Conservation (phyloP, 1,140 invertebrate species). For the Leptinotarsa undecemlineata region DNA sequence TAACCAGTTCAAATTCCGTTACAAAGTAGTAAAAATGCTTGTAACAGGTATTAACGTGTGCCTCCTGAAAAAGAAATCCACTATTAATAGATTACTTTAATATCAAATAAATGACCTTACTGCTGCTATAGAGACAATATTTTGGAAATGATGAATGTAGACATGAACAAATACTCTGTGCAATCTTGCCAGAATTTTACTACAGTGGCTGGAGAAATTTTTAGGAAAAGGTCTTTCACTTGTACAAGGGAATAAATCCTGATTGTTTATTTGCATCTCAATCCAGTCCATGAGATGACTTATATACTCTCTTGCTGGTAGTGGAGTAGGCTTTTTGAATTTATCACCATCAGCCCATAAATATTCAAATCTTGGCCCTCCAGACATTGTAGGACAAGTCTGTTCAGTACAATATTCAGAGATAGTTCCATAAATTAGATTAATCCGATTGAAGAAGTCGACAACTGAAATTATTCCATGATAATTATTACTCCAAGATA, state of each 20-base stretch:
- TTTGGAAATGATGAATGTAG: slow-evolving; percentile 96
- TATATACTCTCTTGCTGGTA: slow-evolving; percentile 89
- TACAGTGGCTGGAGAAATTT: slow-evolving; percentile 77
- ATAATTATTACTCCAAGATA: slow-evolving; percentile 8
- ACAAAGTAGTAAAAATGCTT: slow-evolving; percentile 98
- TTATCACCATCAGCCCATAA: slow-evolving; percentile 87
- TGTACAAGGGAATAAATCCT: slow-evolving; percentile 61
- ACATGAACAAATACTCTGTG: slow-evolving; percentile 95
- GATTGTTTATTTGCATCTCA: slow-evolving; percentile 90
- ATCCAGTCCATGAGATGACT: slow-evolving; percentile 92
- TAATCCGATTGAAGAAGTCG: slow-evolving; percentile 95
- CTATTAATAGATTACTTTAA: slow-evolving; percentile 6
- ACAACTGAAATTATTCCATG: slow-evolving; percentile 69
- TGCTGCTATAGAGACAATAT: slow-evolving; percentile 84
- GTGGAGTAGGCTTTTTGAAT: slow-evolving; percentile 83
- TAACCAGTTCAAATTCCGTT: slow-evolving; percentile 84
- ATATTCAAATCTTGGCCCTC: slow-evolving; percentile 88
- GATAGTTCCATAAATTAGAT: slow-evolving; percentile 90
- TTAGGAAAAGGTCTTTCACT: slow-evolving; percentile 88
- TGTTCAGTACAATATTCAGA: slow-evolving; percentile 85
- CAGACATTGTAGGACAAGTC: slow-evolving; percentile 90
- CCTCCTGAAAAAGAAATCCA: slow-evolving; percentile 70
- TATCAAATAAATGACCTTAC: slow-evolving; percentile 62
- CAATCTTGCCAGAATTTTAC: slow-evolving; percentile 89
- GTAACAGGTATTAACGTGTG: slow-evolving; percentile 95